A percentile compares a stretch with the other conserved stretches of the same genome.
phyloP scores from a whole-genome alignment of 2,888 invertebrate species.

The Tridacna crocea region DNA sequence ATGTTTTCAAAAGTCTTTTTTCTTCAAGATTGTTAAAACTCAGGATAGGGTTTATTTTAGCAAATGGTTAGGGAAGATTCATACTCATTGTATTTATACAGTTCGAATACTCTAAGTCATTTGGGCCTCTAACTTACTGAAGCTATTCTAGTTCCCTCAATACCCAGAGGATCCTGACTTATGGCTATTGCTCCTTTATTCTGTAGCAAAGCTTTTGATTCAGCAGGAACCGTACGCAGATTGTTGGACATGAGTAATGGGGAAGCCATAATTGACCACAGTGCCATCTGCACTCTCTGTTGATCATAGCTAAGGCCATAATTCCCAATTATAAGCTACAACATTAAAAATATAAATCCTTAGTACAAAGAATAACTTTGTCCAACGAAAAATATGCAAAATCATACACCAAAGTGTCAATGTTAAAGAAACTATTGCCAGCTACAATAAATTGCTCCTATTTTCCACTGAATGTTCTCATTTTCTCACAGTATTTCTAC shows the following conservation, averaged over 20 bases:
- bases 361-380: not conserved
- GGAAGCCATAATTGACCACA: conserved; percentile 97
- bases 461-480: no score
- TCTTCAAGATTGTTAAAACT: no score
- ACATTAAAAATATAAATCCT: not conserved
- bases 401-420: not conserved
- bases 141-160: conserved; percentile 93
- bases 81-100: no score
- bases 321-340: conserved; percentile 95
- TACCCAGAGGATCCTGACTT: conserved; percentile 96
- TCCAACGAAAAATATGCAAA: not conserved
- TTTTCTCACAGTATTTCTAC: no score
- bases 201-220: conserved; percentile 95
- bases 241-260: conserved; percentile 98
- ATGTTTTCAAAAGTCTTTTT: no score
- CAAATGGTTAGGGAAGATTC: no score
- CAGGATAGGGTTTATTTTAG: no score
- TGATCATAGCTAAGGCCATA: conserved; percentile 97
- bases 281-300: conserved; percentile 97
- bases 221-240: conserved; percentile 93
- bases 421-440: not conserved
- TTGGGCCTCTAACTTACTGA: not conserved
- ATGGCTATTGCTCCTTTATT: conserved; percentile 96
- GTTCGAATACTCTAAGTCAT: no score
- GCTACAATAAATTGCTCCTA: not conserved